A percentile compares a stretch with the other conserved stretches of the same genome.
phyloP scores from a whole-genome alignment of 2,797 vertebrate genomes.

The Diplodus puntazzo region DNA sequence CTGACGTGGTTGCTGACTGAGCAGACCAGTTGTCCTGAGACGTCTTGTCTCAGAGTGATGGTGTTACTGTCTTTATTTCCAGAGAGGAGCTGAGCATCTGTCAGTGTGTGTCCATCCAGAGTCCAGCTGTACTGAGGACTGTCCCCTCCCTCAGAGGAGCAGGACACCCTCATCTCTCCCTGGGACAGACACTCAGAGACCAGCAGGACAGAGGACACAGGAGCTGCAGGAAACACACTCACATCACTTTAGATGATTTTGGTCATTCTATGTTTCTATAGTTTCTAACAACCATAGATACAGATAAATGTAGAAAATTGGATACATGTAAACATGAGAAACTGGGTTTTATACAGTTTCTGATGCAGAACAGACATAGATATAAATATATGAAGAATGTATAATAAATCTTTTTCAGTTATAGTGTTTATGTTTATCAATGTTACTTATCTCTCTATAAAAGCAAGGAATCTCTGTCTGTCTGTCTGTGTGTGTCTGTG shows the following conservation, averaged over 20 bases:
- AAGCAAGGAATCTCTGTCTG: too few relatives aligned
- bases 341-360: not conserved
- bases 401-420: not conserved
- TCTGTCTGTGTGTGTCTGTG: too few relatives aligned
- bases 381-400: not conserved
- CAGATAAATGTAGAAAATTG: too few relatives aligned
- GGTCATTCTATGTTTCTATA: not conserved
- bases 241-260: not conserved
- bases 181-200: slow-evolving; percentile 55
- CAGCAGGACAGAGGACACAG: slow-evolving; percentile 59
- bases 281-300: too few relatives aligned
- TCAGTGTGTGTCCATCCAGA: too few relatives aligned
- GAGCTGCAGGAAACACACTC: slow-evolving; percentile 55
- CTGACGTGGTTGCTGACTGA: slow-evolving; percentile 57
- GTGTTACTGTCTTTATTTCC: too few relatives aligned
- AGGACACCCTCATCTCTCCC: slow-evolving; percentile 49
- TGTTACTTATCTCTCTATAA: too few relatives aligned
- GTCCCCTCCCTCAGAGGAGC: not conserved
- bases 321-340: too few relatives aligned
- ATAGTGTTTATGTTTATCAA: not conserved
- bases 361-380: not conserved
- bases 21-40: slow-evolving; percentile 56
- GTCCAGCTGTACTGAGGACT: too few relatives aligned
- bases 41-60: slow-evolving; percentile 21
- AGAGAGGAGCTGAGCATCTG: too few relatives aligned